Percentiles rank a stretch among this genome's conserved stretches.
Conservation (phyloP, 2,888 invertebrate genomes). For the Zaprionus lineosus region DNA sequence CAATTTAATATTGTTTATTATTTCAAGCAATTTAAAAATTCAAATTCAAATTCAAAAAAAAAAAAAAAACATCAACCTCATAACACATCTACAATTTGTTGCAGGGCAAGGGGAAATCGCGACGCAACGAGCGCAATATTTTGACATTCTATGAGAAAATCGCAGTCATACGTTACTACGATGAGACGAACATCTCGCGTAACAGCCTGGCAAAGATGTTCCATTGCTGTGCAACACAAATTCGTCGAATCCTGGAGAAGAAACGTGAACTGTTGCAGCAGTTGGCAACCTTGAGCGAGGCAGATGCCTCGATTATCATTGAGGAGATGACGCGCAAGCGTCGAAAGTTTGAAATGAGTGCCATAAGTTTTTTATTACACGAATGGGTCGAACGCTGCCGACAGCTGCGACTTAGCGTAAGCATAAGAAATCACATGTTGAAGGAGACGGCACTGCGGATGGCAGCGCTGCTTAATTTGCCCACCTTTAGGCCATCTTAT, state of each 20-base stretch:
- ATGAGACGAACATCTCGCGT: slow-evolving; percentile 80
- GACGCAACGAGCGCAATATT: slow-evolving; percentile 80
- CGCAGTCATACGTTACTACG: slow-evolving; percentile 81
- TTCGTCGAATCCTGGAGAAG: slow-evolving; percentile 79
- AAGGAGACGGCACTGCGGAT: slow-evolving; percentile 78
- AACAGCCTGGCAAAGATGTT: slow-evolving; percentile 81
- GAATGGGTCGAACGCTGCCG: slow-evolving; percentile 81
- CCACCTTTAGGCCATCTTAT: slow-evolving; percentile 77
- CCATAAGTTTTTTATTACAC: slow-evolving; percentile 80
- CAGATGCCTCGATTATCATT: slow-evolving; percentile 78
- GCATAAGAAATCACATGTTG: slow-evolving; percentile 76
- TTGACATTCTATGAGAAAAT: slow-evolving; percentile 81
- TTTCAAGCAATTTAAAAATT: too few relatives aligned
- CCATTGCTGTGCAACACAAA: slow-evolving; percentile 82
- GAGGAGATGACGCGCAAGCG: slow-evolving; percentile 81
- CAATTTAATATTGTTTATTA: too few relatives aligned
- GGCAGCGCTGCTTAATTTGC: slow-evolving; percentile 79
- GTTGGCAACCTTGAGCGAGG: slow-evolving; percentile 77
- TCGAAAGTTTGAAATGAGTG: slow-evolving; percentile 81
- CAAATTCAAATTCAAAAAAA: too few relatives aligned
- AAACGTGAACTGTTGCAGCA: slow-evolving; percentile 79
- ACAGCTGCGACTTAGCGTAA: slow-evolving; percentile 66
- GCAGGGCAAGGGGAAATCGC: slow-evolving; percentile 59
- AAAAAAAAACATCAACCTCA: too few relatives aligned
- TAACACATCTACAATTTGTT: too few relatives aligned